Evolutionary conservation across 2,888 invertebrate genomes (phyloP).

Genomic region (Azorinus chamasolen): DNA sequence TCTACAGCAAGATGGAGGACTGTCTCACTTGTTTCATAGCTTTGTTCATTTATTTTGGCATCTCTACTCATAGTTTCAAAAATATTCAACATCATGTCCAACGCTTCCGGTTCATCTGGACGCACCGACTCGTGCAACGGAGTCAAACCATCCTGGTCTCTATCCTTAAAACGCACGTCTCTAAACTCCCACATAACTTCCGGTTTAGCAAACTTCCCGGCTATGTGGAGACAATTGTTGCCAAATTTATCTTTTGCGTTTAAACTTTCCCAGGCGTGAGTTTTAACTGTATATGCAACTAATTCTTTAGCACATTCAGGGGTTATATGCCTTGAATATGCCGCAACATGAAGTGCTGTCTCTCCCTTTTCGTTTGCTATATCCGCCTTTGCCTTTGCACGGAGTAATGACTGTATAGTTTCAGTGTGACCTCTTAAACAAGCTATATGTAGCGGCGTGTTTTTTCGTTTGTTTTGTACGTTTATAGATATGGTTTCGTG

Average conservation of each 20-base stretch:
- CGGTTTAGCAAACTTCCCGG: conserved; percentile 78
- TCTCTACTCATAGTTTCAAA: conserved; percentile 79
- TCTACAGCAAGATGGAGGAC: conserved; percentile 76
- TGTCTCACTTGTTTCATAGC: conserved; percentile 66
- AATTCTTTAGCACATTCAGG: conserved; percentile 73
- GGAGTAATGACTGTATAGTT: conserved; percentile 71
- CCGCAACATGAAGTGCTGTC: conserved; percentile 82
- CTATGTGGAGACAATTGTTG: conserved; percentile 84
- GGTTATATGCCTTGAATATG: conserved; percentile 68
- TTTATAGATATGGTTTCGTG: conserved; percentile 69
- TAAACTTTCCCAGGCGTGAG: conserved; percentile 83
- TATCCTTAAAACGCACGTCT: conserved; percentile 76
- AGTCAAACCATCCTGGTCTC: conserved; percentile 76
- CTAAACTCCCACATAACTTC: conserved; percentile 81
- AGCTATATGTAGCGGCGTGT: conserved; percentile 84
- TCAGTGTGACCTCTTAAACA: conserved; percentile 78
- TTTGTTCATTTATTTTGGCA: conserved; percentile 78
- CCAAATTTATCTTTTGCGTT: conserved; percentile 80
- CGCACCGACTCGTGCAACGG: conserved; percentile 79
- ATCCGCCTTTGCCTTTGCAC: conserved; percentile 80
- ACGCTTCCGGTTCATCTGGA: conserved; percentile 72
- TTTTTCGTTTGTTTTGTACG: conserved; percentile 76
- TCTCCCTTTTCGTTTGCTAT: conserved; percentile 78
- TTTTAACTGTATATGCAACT: conserved; percentile 83
- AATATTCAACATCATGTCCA: conserved; percentile 79